Conservation (phyloP, 2,113 vertebrate species). For the Serranochromis macrocephalus region DNA sequence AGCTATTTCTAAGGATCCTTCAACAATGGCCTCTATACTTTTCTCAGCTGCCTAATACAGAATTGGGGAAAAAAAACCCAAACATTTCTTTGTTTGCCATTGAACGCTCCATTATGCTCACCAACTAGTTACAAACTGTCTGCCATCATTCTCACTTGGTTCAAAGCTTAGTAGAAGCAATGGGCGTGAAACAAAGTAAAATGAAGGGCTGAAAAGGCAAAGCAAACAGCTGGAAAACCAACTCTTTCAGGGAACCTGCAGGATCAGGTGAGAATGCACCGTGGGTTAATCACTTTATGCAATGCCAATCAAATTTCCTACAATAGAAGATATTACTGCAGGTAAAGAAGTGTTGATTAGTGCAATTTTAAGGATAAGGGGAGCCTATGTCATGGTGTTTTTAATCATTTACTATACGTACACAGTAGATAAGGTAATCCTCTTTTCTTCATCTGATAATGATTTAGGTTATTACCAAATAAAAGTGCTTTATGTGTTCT, state of each 20-base stretch:
- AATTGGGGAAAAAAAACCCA: accelerated
- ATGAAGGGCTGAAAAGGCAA: neutral
- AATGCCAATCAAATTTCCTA: neutral
- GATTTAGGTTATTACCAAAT: neutral
- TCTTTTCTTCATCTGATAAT: neutral
- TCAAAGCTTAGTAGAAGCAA: neutral
- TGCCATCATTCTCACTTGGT: neutral
- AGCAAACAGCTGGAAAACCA: neutral
- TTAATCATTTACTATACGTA: neutral
- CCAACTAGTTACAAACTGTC: neutral
- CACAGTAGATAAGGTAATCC: neutral
- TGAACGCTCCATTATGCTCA: neutral
- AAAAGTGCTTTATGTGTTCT: neutral
- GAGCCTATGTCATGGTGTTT: neutral
- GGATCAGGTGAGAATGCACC: neutral
- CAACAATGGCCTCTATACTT: neutral
- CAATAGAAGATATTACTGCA: too few species aligned
- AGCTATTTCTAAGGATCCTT: neutral
- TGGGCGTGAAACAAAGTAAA: neutral
- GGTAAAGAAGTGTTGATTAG: neutral
- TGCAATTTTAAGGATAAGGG: neutral
- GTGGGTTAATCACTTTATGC: neutral
- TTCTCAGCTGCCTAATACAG: neutral
- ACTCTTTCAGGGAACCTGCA: neutral
- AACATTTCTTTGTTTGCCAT: accelerated